Evolutionary conservation across 2,113 vertebrate genomes (phyloP).

Genomic region (Chrysemys picta): DNA sequence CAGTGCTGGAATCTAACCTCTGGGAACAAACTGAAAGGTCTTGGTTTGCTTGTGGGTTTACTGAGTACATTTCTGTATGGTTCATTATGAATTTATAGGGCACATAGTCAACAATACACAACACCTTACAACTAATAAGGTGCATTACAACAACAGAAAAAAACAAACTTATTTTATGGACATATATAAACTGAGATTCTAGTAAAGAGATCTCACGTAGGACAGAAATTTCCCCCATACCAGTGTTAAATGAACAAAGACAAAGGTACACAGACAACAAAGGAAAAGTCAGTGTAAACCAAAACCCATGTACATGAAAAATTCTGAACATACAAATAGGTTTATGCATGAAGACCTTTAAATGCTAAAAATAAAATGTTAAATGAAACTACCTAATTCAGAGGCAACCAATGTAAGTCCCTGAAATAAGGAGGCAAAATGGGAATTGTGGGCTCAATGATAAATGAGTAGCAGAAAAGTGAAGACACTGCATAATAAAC

Average conservation of each 20-base stretch:
- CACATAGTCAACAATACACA: rapidly evolving
- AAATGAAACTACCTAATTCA: constrained; percentile 20
- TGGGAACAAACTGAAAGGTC: background rate
- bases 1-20: rapidly evolving
- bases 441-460: constrained; percentile 17
- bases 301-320: background rate
- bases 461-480: constrained; percentile 24
- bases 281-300: background rate
- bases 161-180: background rate
- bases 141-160: background rate
- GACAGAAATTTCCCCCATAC: rapidly evolving
- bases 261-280: background rate
- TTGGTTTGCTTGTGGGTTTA: rapidly evolving
- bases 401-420: background rate
- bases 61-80: rapidly evolving
- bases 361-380: constrained; percentile 1
- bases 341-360: background rate
- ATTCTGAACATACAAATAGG: background rate
- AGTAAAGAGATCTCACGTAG: background rate
- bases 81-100: background rate
- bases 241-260: rapidly evolving
- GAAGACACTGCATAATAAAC: constrained; percentile 24
- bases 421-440: constrained; percentile 48
- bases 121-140: background rate
- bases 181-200: rapidly evolving